These are phyloP conservation scores for Ceratosolen fusciceps DNA, from an alignment of 1,140 invertebrate genomes.

Conservation along the genomic window DNA sequence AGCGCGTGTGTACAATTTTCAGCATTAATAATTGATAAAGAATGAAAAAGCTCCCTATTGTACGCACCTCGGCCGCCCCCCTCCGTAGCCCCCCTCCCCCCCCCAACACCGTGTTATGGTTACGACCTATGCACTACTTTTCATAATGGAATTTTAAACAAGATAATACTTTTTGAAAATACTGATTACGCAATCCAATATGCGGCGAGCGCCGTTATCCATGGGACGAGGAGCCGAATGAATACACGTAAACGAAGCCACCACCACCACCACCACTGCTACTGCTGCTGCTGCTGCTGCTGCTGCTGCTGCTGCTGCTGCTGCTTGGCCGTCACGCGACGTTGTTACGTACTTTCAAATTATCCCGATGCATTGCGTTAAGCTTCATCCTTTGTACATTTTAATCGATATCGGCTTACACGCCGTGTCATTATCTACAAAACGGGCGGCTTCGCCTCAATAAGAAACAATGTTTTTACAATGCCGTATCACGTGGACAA, in stretches of 20 bases:
- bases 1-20: neutral
- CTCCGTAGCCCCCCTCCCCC: too few species aligned
- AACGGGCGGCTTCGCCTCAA: neutral
- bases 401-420: neutral
- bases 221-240: conserved; percentile 7
- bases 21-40: neutral
- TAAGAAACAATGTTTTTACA: neutral
- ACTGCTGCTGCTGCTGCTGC: too few species aligned
- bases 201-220: neutral
- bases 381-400: neutral
- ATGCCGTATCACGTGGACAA: too few species aligned
- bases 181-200: too few species aligned
- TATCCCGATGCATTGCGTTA: neutral
- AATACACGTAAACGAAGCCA: conserved; percentile 2
- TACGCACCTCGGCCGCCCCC: too few species aligned
- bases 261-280: too few species aligned
- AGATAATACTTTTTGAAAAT: too few species aligned
- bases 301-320: too few species aligned
- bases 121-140: neutral
- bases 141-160: neutral
- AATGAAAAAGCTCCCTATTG: neutral
- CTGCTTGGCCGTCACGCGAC: neutral
- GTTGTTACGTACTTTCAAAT: conserved; percentile 11
- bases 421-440: neutral
- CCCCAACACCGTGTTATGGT: neutral